Percentiles rank a stretch among this genome's conserved stretches.
These are phyloP conservation scores for Pseudois nayaur DNA, from an alignment of 2,113 vertebrate genomes.

Conservation along the genomic window DNA sequence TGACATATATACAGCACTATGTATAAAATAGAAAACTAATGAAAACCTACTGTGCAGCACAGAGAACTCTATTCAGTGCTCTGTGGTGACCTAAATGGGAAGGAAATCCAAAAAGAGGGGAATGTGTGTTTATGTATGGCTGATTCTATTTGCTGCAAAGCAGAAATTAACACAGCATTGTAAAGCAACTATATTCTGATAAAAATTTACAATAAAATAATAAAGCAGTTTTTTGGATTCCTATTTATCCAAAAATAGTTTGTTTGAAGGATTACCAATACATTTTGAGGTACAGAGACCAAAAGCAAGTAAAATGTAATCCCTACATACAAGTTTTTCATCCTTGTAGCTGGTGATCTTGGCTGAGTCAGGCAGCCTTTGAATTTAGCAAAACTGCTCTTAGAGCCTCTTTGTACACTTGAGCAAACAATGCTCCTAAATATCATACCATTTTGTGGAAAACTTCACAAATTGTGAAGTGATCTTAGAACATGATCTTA, in stretches of 20 bases:
- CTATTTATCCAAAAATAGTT: not conserved
- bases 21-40: not conserved
- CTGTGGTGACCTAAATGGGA: not conserved
- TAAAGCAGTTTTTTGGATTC: not conserved
- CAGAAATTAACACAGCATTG: not conserved
- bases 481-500: not conserved
- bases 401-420: not conserved
- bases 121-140: not conserved
- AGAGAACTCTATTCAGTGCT: not conserved
- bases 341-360: not conserved
- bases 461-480: not conserved
- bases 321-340: not conserved
- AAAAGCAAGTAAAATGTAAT: not conserved
- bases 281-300: not conserved
- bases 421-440: not conserved
- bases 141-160: not conserved
- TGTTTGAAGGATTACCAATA: not conserved
- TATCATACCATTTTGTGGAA: not conserved
- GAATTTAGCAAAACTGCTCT: not conserved
- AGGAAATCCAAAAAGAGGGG: not conserved
- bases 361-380: not conserved
- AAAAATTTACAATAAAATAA: not conserved
- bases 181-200: not conserved
- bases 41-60: not conserved
- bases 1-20: not conserved